Base-by-base conservation (phyloP, 2,797 vertebrate genomes). In the Chromobotia macracanthus region DNA sequence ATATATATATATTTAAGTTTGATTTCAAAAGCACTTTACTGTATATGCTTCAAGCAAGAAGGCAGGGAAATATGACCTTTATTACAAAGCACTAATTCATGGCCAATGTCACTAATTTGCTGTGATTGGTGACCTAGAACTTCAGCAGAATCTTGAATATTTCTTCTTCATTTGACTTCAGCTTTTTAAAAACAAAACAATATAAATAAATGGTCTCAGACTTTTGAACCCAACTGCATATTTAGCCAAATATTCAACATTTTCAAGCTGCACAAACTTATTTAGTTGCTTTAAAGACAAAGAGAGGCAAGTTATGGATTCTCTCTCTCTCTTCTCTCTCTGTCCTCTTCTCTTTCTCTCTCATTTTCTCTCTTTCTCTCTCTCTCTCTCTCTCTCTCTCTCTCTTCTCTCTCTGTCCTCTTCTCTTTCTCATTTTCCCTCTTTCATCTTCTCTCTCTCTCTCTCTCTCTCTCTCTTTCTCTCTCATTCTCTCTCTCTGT, bases 391-490 rank as follows among this genome's bases (percentile, higher is more conserved):
- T 4, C 28, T 28, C 28, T 28, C 28, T 28, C 4, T 4, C 1
- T 28, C 4, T 28, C 1, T 4, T 28, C 28, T 28, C 28, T 28
- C 28, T 28, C 28, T 28, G n/a, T n/a, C n/a, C n/a, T n/a, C n/a
- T n/a, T 82, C 28, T 84, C 87, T 86, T 84, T n/a, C 58, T 50
- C 23, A n/a, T 19, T 75, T 19, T 25, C 48, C 23, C 2, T 64
- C 56, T 28, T 4, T 28, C 4, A 2, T 4, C 4, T 4, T 28
- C 28, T 28, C 28, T 2, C 4, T 28, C 28, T 2, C 28, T 28
- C 4, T 28, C 28, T 28, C 2, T 28, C 28, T 28, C 28, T 28
- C 28, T 28, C 28, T 28, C 28, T 4, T 28, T 4, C 4, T 28
- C 28, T 28, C 28, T 28, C 4, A 2, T 4, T 4, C 28, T 28